A percentile compares a stretch with the other conserved stretches of the same genome.
These are phyloP conservation scores for Avahi laniger DNA, from an alignment of 2,797 vertebrate genomes.

Conservation along the genomic window DNA sequence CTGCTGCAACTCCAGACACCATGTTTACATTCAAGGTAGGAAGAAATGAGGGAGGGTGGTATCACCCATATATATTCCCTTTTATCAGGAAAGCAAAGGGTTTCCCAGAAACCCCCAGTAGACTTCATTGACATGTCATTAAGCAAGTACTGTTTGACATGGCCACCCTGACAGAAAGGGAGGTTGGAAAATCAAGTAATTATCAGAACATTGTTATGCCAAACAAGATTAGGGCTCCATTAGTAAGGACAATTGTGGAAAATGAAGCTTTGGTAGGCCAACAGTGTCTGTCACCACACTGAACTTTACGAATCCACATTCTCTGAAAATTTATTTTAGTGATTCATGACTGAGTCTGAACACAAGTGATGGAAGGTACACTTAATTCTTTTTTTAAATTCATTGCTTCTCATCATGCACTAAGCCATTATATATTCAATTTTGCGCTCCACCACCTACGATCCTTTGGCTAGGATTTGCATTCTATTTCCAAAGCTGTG, in stretches of 20 bases:
- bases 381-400: slow-evolving; percentile 34
- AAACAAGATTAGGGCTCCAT: slow-evolving; percentile 6
- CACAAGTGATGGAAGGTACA: slow-evolving; percentile 32
- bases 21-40: slow-evolving; percentile 1
- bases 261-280: slow-evolving; percentile 15
- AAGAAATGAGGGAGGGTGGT: background rate
- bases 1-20: background rate
- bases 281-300: background rate
- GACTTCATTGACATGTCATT: background rate
- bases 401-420: slow-evolving; percentile 24
- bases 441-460: background rate
- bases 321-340: slow-evolving; percentile 36
- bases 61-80: background rate
- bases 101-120: background rate
- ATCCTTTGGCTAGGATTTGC: slow-evolving; percentile 31
- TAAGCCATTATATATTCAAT: slow-evolving; percentile 32
- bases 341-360: slow-evolving; percentile 14
- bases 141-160: background rate
- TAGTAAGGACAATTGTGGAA: slow-evolving; percentile 6
- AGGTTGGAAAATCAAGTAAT: slow-evolving; percentile 52
- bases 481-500: slow-evolving; percentile 50
- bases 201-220: background rate
- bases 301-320: slow-evolving; percentile 14
- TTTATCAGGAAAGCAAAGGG: background rate
- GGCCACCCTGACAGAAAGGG: background rate